Evolutionary conservation across 1,140 invertebrate genomes (phyloP), one percentile per base, ranked within the genome.

Genomic region (Eumeta japonica): DNA sequence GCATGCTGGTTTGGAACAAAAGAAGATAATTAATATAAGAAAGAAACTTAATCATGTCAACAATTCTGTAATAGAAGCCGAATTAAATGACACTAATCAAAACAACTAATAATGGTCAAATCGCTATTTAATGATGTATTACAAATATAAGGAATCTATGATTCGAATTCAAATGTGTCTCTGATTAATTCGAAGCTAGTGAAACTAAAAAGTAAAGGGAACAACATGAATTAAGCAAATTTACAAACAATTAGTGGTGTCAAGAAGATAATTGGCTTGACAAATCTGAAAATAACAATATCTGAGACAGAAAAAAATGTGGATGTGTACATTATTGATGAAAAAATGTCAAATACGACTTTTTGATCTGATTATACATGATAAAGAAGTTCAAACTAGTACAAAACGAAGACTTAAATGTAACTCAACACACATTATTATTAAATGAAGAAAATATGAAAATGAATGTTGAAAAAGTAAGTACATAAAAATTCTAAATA

Each of bases 1-100:
- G 10, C 11, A 10, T 51, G 48, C 19, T 50, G 20, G 20, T 24
- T 24, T 24, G n/a, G n/a, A 24, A 7, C 20, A 24, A 24, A 5
- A 24, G 20, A 24, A 24, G 20, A 24, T 24, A n/a, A 24, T 24
- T 7, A 24, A 24, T 7, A 24, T 7, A 24, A 24, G n/a, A 24
- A 24, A 24, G 5, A 7, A n/a, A 5, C 5, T 24, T 24, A 24
- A 24, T 7, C 20, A 24, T 24, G 20, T 24, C 5, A 24, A 24
- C n/a, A 24, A 24, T 24, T 5, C 20, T 7, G 20, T 24, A 24
- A 24, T 24, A 24, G 20, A 24, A 24, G 20, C 20, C 5, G 20
- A 24, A n/a, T 24, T 24, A 24, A 24, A 24, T 24, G 20, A 24
- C 5, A 24, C 20, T 24, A 24, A 24, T n/a, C 20, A 24, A 24